Conservation (phyloP, 2,888 invertebrate genomes). For the Caenorhabditis becei region DNA sequence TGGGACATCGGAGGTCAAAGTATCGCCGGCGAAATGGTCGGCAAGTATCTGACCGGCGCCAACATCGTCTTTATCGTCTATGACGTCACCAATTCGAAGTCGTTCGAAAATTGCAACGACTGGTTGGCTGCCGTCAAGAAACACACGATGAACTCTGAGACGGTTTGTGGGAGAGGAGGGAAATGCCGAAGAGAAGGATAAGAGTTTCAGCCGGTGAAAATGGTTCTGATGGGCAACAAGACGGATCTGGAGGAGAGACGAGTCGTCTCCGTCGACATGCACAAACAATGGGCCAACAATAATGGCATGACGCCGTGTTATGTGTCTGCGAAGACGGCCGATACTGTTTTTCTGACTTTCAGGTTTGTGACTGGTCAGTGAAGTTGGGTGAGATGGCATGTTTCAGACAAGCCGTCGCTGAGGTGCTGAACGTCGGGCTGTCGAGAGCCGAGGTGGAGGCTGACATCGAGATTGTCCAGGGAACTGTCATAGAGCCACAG, state of each 20-base stretch:
- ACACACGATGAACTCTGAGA: slow-evolving; percentile 76
- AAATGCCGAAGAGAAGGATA: background rate
- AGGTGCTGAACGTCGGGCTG: slow-evolving; percentile 86
- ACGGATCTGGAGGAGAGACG: slow-evolving; percentile 84
- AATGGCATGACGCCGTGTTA: slow-evolving; percentile 83
- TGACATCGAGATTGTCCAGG: slow-evolving; percentile 86
- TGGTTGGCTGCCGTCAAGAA: slow-evolving; percentile 86
- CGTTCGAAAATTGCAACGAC: slow-evolving; percentile 88
- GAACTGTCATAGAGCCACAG: slow-evolving; percentile 40
- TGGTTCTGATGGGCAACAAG: slow-evolving; percentile 84
- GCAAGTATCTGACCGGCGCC: slow-evolving; percentile 84
- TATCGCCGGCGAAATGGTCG: slow-evolving; percentile 88
- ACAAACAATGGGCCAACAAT: slow-evolving; percentile 81
- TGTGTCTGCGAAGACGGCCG: slow-evolving; percentile 84
- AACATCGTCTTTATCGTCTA: slow-evolving; percentile 88
- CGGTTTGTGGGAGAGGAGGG: slow-evolving; percentile 57
- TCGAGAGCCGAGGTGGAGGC: slow-evolving; percentile 87
- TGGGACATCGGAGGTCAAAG: slow-evolving; percentile 92
- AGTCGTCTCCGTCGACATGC: slow-evolving; percentile 83
- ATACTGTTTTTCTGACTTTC: slow-evolving; percentile 82
- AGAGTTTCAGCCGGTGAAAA: slow-evolving; percentile 81
- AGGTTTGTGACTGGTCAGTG: slow-evolving; percentile 69
- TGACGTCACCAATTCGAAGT: slow-evolving; percentile 88
- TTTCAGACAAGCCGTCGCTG: slow-evolving; percentile 85
- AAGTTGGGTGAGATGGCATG: no score